Evolutionary conservation across 1,140 invertebrate species (phyloP), one percentile per base, ranked within the genome.

Genomic region (Musca vetustissima): DNA sequence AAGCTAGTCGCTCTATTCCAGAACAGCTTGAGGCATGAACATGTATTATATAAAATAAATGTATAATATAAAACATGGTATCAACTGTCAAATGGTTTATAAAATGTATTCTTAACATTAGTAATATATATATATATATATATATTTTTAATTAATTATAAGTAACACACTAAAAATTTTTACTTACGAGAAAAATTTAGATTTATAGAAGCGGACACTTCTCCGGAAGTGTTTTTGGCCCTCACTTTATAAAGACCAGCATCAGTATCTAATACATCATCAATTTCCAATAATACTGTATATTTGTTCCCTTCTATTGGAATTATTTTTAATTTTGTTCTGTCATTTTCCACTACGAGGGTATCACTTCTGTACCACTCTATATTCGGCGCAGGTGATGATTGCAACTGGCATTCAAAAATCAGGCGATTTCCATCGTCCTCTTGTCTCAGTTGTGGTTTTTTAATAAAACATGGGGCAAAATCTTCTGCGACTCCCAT

Each of bases 141-240:
- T n/a, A n/a, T n/a, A n/a, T n/a, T n/a, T n/a, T n/a, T n/a, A n/a
- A n/a, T n/a, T n/a, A n/a, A n/a, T n/a, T n/a, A n/a, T n/a, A n/a
- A n/a, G n/a, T n/a, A n/a, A n/a, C n/a, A n/a, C n/a, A n/a, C n/a
- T n/a, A n/a, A n/a, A n/a, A n/a, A n/a, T n/a, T n/a, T 6, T 52
- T 79, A 96, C 94, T 96, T 86, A 98, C 95, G 94, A 84, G 94
- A 96, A 84, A 99, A 98, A 88, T 98, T 98, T 79, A 99, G 90
- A 84, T 98, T 98, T 84, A 99, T 98, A 76, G 96, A 98, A 73
- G 96, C 96, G 69, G 96, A 92, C 79, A 98, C 96, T 88, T 98
- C 96, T 80, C 97, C 97, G 87, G 95, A 93, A 85, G 94, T 95
- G 85, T 98, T 99, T 85, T 95, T 97, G 74, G 97, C 97, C 84